Evolutionary conservation across 2,888 invertebrate species (phyloP), one percentile per base, ranked within the genome.

Genomic region (Spisula solida): DNA sequence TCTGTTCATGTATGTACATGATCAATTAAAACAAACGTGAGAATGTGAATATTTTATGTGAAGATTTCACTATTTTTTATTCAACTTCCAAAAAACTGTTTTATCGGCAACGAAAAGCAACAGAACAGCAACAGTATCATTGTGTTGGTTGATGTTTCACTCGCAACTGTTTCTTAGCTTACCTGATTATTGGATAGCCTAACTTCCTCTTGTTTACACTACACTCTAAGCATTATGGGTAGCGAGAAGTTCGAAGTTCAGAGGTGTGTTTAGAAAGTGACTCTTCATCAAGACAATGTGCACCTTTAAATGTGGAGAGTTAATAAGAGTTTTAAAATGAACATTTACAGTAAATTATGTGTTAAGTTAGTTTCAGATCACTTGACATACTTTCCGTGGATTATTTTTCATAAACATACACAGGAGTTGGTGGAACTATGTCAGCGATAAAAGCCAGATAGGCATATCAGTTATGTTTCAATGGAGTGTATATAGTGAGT

Each of bases 161-260:
- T 41, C 41, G 75, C 18, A 47, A 75, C 83, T 51, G 83, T 83
- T 83, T 83, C 83, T 83, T 70, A 75, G 70, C 78, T 79, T 85
- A 85, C 85, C 85, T 85, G 85, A 79, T 85, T 51, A 31, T 34
- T 70, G 31, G 79, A 85, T 79, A 85, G 78, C 89, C 88, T 87
- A 86, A 89, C 89, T 88, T 86, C 85, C 86, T 18, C 83, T 78
- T 90, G 86, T 88, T 88, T 90, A 88, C 88, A 86, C 88, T 86
- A 80, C 75, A 89, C 81, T 86, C 55, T 87, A 79, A 88, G 92
- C 88, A 90, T 89, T 89, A 75, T 92, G 92, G 92, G 92, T 88
- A 88, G 56, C 56, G 56, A 90, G 81, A 80, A 89, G 85, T 84
- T 86, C 84, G 79, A 84, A 81, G 84, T 81, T 84, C 84, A 85